phyloP scores from a whole-genome alignment of 2,113 vertebrate species.

The Balaenoptera acutorostrata region DNA sequence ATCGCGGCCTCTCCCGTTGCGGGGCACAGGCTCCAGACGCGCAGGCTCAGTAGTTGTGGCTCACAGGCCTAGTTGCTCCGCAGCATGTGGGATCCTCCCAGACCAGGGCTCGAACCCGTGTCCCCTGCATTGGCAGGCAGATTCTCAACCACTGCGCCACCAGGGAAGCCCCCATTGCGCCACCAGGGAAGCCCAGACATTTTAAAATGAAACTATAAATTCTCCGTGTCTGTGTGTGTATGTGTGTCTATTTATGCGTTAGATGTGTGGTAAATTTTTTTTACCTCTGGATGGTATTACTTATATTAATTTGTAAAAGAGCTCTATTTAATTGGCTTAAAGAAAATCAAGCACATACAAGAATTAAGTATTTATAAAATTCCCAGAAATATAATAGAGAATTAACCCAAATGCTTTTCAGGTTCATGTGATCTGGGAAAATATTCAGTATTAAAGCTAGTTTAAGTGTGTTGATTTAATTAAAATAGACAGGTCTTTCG shows the following conservation, averaged over 20 bases:
- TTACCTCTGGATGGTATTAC: neutral
- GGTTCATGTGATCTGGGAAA: neutral
- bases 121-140: no score
- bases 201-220: neutral
- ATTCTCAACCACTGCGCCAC: no score
- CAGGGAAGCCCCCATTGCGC: no score
- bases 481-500: neutral
- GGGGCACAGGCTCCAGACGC: no score
- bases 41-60: no score
- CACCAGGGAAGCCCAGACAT: neutral
- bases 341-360: neutral
- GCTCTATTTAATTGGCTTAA: neutral
- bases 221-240: neutral
- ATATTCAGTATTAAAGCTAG: neutral
- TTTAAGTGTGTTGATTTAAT: neutral
- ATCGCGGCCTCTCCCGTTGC: no score
- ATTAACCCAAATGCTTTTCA: neutral
- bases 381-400: neutral
- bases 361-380: neutral
- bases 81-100: no score
- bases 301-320: neutral
- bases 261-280: neutral
- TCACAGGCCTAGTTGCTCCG: no score
- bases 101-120: no score
- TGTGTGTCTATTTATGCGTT: neutral